A percentile compares a stretch with the other conserved stretches of the same genome.
Conservation (phyloP, 2,797 vertebrate species). For the Oreortyx pictus region DNA sequence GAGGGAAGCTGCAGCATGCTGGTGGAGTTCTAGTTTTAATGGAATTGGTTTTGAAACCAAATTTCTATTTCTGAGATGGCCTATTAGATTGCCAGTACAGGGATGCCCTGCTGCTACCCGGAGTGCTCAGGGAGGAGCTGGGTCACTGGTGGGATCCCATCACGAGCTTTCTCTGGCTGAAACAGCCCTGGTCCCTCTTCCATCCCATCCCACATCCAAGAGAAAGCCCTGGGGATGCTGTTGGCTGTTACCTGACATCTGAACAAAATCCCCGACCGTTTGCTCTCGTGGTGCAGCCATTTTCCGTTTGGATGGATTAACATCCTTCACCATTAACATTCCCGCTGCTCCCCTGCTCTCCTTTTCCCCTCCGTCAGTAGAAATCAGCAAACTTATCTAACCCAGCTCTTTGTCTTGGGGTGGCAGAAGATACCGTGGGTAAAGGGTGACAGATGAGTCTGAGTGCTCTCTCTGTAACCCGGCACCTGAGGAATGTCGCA, state of each 20-base stretch:
- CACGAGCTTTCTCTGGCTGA: neutral
- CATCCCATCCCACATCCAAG: fast-evolving
- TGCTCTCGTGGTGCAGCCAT: fast-evolving
- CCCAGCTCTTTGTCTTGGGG: constrained; percentile 46
- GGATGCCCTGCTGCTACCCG: neutral
- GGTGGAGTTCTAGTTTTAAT: neutral
- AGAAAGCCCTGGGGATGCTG: neutral
- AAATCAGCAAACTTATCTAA: constrained; percentile 14
- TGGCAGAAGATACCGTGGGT: constrained; percentile 75
- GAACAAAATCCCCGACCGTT: neutral
- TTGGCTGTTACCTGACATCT: neutral
- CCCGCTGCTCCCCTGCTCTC: neutral
- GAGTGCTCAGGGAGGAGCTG: neutral
- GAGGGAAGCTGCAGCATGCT: neutral
- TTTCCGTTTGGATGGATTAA: neutral
- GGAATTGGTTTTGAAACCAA: neutral
- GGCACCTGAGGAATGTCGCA: constrained; percentile 11
- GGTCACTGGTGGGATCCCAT: neutral
- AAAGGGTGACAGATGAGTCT: constrained; percentile 39
- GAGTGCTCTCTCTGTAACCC: neutral
- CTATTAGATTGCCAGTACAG: too few relatives aligned
- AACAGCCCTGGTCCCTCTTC: neutral
- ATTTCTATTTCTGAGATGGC: neutral
- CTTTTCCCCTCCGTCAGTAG: neutral
- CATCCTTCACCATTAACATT: neutral